Percentiles rank a stretch among this genome's conserved stretches.
Conservation (phyloP, 2,113 vertebrate genomes). For the Gymnorhina tibicen region DNA sequence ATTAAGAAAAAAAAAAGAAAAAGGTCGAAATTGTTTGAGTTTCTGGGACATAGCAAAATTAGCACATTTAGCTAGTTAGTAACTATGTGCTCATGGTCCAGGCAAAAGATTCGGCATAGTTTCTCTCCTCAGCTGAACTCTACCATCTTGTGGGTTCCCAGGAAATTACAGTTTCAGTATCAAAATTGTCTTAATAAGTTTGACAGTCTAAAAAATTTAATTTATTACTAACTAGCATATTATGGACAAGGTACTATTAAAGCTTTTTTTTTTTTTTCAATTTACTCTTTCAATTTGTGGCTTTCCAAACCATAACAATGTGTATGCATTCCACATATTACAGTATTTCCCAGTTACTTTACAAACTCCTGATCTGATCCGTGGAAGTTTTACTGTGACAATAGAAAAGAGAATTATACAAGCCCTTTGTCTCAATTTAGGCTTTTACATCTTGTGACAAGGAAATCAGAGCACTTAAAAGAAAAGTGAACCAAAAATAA, state of each 20-base stretch:
- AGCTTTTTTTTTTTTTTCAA: not conserved
- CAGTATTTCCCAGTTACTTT: not conserved
- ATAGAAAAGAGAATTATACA: not conserved
- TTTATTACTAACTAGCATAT: not conserved
- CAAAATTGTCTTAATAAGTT: not conserved
- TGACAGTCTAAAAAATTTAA: not conserved
- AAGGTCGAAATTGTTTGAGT: not conserved
- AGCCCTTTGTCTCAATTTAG: not conserved
- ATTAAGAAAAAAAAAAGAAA: not conserved
- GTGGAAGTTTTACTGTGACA: not conserved
- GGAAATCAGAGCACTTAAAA: not conserved
- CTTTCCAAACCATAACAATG: not conserved
- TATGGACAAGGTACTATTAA: not conserved
- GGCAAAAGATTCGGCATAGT: not conserved
- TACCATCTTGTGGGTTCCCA: slow-evolving; percentile 41
- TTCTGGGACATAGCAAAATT: not conserved
- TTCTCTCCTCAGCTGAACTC: not conserved
- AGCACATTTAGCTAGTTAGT: not conserved
- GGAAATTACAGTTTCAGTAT: not conserved
- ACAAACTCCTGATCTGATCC: not conserved
- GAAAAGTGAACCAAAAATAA: not conserved
- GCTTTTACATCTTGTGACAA: not conserved
- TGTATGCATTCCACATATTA: not conserved
- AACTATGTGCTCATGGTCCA: not conserved
- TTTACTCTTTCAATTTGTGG: not conserved